Evolutionary conservation across 2,113 vertebrate genomes (phyloP).

Genomic region (Vombatus ursinus): DNA sequence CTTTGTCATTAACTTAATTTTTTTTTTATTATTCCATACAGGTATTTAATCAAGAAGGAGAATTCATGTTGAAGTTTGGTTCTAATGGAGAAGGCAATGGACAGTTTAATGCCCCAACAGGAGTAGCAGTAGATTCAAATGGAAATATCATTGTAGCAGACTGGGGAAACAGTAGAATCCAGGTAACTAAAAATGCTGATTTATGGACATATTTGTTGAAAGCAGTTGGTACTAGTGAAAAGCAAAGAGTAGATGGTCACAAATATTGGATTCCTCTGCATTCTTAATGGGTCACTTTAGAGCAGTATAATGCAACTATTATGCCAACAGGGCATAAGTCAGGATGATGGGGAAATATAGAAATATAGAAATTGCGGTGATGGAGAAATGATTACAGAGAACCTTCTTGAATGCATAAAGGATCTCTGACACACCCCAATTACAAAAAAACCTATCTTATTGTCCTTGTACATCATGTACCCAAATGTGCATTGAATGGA

Average conservation of each 20-base stretch:
- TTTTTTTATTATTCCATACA: constrained; percentile 70
- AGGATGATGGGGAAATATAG: neutral
- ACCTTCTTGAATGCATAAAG: neutral
- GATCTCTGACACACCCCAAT: neutral
- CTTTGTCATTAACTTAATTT: neutral
- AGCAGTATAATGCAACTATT: neutral
- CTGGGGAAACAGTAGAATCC: constrained; percentile 99
- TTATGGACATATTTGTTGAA: neutral
- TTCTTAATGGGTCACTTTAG: constrained; percentile 23
- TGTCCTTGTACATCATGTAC: neutral
- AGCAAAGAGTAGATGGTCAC: neutral
- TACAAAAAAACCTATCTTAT: neutral
- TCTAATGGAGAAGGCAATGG: constrained; percentile 98
- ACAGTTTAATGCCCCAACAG: constrained; percentile 98
- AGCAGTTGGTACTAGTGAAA: neutral
- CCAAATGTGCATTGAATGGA: neutral
- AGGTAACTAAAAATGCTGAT: constrained; percentile 83
- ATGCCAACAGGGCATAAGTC: neutral
- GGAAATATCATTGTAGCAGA: constrained; percentile 99
- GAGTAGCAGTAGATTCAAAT: constrained; percentile 96
- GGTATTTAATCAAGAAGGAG: constrained; percentile 98
- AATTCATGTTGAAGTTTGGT: constrained; percentile 97
- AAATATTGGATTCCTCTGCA: neutral
- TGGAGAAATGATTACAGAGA: too few species aligned
- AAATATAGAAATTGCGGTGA: neutral